These are phyloP conservation scores for Parazoanthus swiftii DNA, from an alignment of 92 coral and sea anemone genomes.

Conservation along the genomic window DNA sequence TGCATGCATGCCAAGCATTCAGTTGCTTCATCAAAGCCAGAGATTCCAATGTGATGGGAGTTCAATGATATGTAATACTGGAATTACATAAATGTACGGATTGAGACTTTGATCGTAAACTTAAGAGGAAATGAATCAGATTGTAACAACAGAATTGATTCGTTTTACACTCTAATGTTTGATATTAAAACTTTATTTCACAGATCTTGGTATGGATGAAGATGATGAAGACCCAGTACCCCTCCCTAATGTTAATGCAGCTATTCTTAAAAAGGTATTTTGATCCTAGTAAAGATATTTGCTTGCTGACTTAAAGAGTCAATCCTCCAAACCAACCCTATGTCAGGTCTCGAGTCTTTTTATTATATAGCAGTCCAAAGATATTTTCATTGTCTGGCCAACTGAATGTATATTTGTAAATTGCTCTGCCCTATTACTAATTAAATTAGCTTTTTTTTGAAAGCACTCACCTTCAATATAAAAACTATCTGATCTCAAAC, in stretches of 20 bases:
- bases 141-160: not conserved
- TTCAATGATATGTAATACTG: no score
- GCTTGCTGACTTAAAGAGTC: no score
- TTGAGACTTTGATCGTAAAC: not conserved
- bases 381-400: no score
- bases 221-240: conserved; percentile 99
- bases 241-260: conserved; percentile 98
- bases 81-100: not conserved
- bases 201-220: conserved; percentile 99
- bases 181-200: not conserved
- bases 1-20: not conserved
- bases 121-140: no score
- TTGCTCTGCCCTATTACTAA: no score
- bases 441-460: no score
- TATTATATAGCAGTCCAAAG: no score
- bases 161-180: not conserved
- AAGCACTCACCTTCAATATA: no score
- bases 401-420: no score
- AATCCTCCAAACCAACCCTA: no score
- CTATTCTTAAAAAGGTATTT: conserved; percentile 87
- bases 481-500: no score
- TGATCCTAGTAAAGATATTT: not conserved
- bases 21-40: not conserved
- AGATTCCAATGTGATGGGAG: not conserved
- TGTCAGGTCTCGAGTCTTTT: no score